These are phyloP conservation scores for Cochlearius cochlearius DNA, from an alignment of 2,113 vertebrate species.

Conservation along the genomic window DNA sequence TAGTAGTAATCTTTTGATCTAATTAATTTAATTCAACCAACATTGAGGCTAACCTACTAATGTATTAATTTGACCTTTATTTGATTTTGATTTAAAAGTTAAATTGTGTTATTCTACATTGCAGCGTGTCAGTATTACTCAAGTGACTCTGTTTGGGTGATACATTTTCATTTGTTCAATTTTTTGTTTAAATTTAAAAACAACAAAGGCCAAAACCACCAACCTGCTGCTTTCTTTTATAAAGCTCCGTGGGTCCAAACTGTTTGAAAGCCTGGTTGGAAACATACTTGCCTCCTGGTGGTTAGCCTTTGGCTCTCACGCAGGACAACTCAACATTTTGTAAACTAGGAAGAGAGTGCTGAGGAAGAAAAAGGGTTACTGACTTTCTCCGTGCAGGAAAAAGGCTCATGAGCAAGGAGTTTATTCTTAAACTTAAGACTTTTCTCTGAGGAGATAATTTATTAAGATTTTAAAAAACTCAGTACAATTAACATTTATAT, in stretches of 20 bases:
- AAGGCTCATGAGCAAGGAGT: not conserved
- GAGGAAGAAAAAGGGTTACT: not conserved
- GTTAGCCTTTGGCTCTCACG: not conserved
- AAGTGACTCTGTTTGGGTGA: not conserved
- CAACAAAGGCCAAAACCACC: not conserved
- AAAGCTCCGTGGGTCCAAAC: not conserved
- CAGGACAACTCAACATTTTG: not conserved
- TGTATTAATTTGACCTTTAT: not conserved
- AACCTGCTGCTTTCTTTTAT: not conserved
- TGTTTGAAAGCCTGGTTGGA: not conserved
- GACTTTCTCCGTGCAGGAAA: not conserved
- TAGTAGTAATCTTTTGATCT: not conserved
- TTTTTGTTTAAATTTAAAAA: not conserved
- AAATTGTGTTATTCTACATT: not conserved
- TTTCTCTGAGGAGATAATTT: not conserved
- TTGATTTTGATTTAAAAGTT: not conserved
- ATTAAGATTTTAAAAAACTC: not conserved
- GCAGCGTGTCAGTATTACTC: not conserved
- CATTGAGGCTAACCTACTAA: not conserved
- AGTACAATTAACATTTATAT: not conserved
- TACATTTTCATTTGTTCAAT: not conserved
- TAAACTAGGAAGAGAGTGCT: not conserved
- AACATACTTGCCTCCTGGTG: not conserved
- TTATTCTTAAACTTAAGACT: not conserved
- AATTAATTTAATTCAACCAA: not conserved